Evolutionary conservation across 53 echinoderm and acorn worm species (phyloP), one percentile per base, ranked within the genome.

Genomic region (Temnopleurus reevesii): DNA sequence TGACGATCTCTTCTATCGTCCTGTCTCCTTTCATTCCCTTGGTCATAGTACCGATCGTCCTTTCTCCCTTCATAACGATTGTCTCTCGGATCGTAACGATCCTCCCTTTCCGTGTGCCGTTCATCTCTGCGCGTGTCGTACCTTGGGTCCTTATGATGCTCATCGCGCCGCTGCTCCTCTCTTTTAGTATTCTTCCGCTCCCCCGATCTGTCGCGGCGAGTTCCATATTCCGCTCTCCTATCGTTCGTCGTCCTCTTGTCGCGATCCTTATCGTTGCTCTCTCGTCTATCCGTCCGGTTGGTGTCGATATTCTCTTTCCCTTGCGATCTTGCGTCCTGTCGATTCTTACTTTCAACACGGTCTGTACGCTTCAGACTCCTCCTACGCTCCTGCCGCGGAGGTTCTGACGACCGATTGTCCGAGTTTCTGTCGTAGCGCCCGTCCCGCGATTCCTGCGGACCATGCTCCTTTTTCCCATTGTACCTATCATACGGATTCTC

Each of bases 401-500:
- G 81, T 27, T 91, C 43, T 60, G 91, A 24, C 26, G 53, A n/a
- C 19, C 76, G 36, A 80, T 88, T 49, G 81, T 81, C 83, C 76
- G 77, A 34, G 21, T 71, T 71, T 79, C 83, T 12, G 47, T 46
- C 90, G 49, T 81, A 18, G 44, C 91, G 44, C 36, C 91, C 43
- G 33, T 91, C 89, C 91, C 83, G 31, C 65, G 90, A 33, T 58
- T 92, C 46, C 31, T 53, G 89, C 59, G 23, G 65, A 80, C 27
- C 55, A 28, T 23, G 51, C 26, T 34, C 91, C 54, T n/a, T 43
- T 76, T 65, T 83, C 58, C 29, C 76, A 76, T 61, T 83, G 33
- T 76, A 76, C 43, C 31, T 91, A 12, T 76, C 94, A 59, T 86
- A 90, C 61, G 89, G 90, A 90, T 36, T 81, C 89, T 90, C 90